Base-by-base conservation (phyloP, 23 tunicate genomes). In the Ciona savignyi region DNA sequence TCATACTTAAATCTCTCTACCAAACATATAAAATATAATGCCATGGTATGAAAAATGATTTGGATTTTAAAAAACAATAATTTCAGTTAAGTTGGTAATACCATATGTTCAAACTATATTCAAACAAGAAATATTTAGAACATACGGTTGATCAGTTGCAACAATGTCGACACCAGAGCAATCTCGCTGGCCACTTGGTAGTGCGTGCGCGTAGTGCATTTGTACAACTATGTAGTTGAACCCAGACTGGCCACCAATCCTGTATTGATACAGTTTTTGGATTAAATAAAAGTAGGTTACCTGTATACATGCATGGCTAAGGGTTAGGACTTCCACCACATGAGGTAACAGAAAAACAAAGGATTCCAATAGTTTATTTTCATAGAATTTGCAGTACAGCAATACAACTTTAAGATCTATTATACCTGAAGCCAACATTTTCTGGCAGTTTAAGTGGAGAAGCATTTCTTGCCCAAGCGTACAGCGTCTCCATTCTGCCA, bases 401-500 rank as follows among this genome's bases (percentile, higher is more conserved):
- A n/a, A n/a, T n/a, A n/a, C n/a, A n/a, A n/a, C n/a, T n/a, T n/a
- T n/a, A n/a, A n/a, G n/a, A n/a, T n/a, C n/a, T n/a, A 20, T n/a
- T n/a, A n/a, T 63, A 88, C 96, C 88, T 79, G 81, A 34, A 74
- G 9, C 96, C 96, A 1, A 83, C 76, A 1, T 74, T 30, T 0
- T 65, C 64, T 0, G 96, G 96, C 0, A 89, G 34, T 0, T n/a
- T 48, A 3, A 89, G 35, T 24, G 83, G 63, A 3, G 89, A 81
- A 30, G 96, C 96, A 78, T 89, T 74, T 74, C 85, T 60, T 0
- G 96, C 96, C 96, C 96, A 89, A 1, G 96, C 96, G 49, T 71
- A 89, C 48, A 85, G 29, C 26, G 67, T 83, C 66, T 75, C 19
- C 61, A 11, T 6, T 67, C 72, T 34, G 25, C 83, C 78, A 9